Base-by-base conservation (phyloP, 2,888 invertebrate species). In the Amiota minor region DNA sequence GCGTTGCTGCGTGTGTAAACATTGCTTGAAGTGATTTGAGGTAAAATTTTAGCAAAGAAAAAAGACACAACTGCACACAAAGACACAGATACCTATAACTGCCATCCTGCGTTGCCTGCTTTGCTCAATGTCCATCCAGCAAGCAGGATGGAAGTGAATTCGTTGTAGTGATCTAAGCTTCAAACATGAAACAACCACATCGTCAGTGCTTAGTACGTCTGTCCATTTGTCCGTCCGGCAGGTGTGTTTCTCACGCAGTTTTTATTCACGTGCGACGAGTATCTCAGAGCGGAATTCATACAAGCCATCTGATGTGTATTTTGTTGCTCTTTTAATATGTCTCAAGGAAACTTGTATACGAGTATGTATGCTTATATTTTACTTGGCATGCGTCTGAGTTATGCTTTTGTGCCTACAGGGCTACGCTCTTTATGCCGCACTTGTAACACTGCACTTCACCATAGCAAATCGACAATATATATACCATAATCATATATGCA, bases 161-260 rank as follows among this genome's bases (percentile, higher is more conserved):
- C 6, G 35, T 35, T 35, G 35, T 35, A 35, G 35, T 35, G 4
- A 35, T 35, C 35, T 35, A 35, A 35, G 6, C 35, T 35, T 35
- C 35, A 35, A 35, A 35, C 35, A 35, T 6, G 35, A 35, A 35
- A 35, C 9, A 11, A 18, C 20, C 53, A 50, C 49, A 45, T 45
- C 53, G 46, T n/a, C 71, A 55, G 61, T 68, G 23, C n/a, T 64
- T 12, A n/a, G 64, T 64, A n/a, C 0, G 56, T 59, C 12, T 35
- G 64, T 68, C 23, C 49, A 10, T 64, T 18, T 18, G 45, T 10
- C 68, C 23, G 53, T 59, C 20, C 56, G 56, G 64, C 64, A 64
- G 64, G 64, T 64, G 64, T 64, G 64, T 64, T 64, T 64, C 64
- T 64, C 64, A 64, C 64, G 64, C 64, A 35, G 14, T 64, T 59